A percentile compares a stretch with the other conserved stretches of the same genome.
Conservation (phyloP, 2,888 invertebrate genomes). For the Acleris laterana region DNA sequence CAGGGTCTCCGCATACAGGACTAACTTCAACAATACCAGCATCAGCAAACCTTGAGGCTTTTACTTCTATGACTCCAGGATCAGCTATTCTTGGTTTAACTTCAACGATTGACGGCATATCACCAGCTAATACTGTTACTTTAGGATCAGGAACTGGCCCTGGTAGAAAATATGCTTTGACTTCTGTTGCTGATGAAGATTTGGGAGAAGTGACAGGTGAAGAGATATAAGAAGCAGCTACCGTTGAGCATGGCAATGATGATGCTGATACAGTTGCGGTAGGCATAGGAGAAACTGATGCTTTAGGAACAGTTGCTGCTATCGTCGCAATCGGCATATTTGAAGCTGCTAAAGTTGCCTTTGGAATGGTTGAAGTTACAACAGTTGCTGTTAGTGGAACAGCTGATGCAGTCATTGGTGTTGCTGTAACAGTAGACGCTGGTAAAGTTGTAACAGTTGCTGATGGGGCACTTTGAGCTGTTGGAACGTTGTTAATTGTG, state of each 20-base stretch:
- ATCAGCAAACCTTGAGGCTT: background rate
- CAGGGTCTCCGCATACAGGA: background rate
- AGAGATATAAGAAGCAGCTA: background rate
- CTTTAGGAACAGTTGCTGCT: too few relatives aligned
- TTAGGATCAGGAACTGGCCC: slow-evolving; percentile 3
- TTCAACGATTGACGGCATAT: background rate
- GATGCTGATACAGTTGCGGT: background rate
- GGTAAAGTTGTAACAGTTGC: background rate
- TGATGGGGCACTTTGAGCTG: background rate
- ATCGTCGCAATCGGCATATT: background rate
- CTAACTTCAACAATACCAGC: background rate
- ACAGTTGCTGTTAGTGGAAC: background rate
- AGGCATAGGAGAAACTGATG: background rate
- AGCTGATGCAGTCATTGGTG: background rate
- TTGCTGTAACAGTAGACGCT: background rate
- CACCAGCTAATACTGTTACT: slow-evolving; percentile 8
- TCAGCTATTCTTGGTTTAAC: background rate
- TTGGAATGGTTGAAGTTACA: background rate
- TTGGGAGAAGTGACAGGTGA: background rate
- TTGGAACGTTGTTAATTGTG: background rate
- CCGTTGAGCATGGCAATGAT: background rate
- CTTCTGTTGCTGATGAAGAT: background rate
- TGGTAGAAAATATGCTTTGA: slow-evolving; percentile 11
- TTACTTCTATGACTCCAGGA: background rate
- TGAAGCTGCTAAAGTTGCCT: background rate